These are phyloP conservation scores for Glyphotaelius pellucidus DNA, from an alignment of 2,888 invertebrate genomes.

Conservation along the genomic window DNA sequence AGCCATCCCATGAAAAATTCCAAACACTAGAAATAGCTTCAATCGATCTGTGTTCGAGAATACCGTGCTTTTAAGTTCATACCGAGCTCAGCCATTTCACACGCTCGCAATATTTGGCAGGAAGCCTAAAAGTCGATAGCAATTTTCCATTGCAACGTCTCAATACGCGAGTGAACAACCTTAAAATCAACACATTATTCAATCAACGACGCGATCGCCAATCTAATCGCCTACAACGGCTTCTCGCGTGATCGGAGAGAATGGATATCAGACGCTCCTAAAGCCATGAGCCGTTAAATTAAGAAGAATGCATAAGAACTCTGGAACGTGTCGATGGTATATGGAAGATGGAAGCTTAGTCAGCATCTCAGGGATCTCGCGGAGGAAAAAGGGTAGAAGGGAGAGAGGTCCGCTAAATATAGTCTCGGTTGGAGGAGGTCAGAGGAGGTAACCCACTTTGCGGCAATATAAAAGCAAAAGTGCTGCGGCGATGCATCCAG, in stretches of 20 bases:
- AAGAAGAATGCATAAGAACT: not conserved
- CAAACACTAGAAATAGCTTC: slow-evolving; percentile 14
- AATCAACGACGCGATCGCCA: slow-evolving; percentile 32
- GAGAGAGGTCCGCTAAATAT: slow-evolving; percentile 33
- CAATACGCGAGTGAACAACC: slow-evolving; percentile 49
- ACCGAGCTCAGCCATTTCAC: slow-evolving; percentile 22
- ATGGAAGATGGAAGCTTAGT: slow-evolving; percentile 20
- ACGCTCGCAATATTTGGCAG: slow-evolving; percentile 48
- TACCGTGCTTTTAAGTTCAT: not conserved
- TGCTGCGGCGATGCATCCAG: not conserved
- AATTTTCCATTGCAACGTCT: slow-evolving; percentile 29
- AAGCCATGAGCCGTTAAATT: not conserved
- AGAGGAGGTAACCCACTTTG: slow-evolving; percentile 35
- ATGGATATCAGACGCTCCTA: not conserved
- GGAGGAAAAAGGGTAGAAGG: slow-evolving; percentile 9
- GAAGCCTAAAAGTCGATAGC: slow-evolving; percentile 48
- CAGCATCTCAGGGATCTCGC: slow-evolving; percentile 18
- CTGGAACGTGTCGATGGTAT: not conserved
- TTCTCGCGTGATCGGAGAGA: not conserved
- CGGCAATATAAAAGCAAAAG: not conserved
- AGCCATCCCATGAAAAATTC: slow-evolving; percentile 2
- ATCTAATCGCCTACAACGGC: not conserved
- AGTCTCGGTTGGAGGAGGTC: not conserved
- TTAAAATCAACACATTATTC: slow-evolving; percentile 42
- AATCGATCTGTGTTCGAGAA: slow-evolving; percentile 21